Evolutionary conservation across 35 echinoderm and acorn worm genomes (phyloP), one percentile per base, ranked within the genome.

Genomic region (Ophioderma brevispina): DNA sequence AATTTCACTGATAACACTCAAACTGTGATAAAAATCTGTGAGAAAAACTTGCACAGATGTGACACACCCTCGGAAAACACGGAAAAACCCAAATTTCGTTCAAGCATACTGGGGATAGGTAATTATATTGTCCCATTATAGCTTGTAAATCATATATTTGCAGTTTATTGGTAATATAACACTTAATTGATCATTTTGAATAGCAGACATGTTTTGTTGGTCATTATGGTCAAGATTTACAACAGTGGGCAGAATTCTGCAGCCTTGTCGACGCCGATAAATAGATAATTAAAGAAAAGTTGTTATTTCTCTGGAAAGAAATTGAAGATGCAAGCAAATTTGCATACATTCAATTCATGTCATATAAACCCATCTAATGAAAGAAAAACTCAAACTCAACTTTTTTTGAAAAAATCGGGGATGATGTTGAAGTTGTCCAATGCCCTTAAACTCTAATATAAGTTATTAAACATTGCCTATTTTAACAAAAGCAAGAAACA

Each of bases 371-470:
- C 59, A 70, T 70, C 41, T 46, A 46, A 46, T 70, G 2, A 70
- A 70, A 70, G 10, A 6, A 70, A 70, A n/a, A n/a, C n/a, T n/a
- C n/a, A 6, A 70, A 70, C 59, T 70, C 59, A 13, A 17, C 4
- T 17, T 30, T 70, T 70, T 70, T 70, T 70, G 17, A 30, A 70
- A 70, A 70, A 70, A 15, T 30, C 2, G 59, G 59, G 59, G 59
- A 70, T 70, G 59, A 70, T 70, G 59, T 70, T 70, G 59, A 70
- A 70, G 59, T 70, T 70, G 59, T 70, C 59, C 59, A 70, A 70
- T 6, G 59, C 59, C 59, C 59, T 25, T 70, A 25, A n/a, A n/a
- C n/a, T n/a, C n/a, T n/a, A n/a, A n/a, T n/a, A n/a, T n/a, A n/a
- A n/a, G n/a, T n/a, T n/a, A n/a, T n/a, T n/a, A n/a, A n/a, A n/a